Base-by-base conservation (phyloP, 1,140 invertebrate genomes). In the Drosophila burlai region DNA sequence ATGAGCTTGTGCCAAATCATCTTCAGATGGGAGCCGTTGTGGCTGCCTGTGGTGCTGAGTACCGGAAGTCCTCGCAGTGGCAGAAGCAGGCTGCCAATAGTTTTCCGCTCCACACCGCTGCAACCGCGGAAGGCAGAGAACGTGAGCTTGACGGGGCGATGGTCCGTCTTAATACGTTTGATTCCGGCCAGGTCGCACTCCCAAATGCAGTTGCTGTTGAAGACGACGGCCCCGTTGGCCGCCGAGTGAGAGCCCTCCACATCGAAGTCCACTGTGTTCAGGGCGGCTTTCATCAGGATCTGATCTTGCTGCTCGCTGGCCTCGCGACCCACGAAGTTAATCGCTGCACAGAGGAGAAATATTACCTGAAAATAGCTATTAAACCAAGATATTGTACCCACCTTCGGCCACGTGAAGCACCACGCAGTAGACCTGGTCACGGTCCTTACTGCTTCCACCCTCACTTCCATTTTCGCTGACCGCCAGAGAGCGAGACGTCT, bases 131-230 rank as follows among this genome's bases (percentile, higher is more conserved):
- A 73, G 15, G 82, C 43, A 24, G 54, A 80, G 43, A 90, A 91
- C 11, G 78, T 76, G 8, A 92, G 15, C 59, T 92, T 92, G 0
- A 92, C 82, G 9, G 91, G 91, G 0, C 91, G 81, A 57, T 92
- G 89, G 13, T 92, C 91, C 0, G 87, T 92, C 58, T 92, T 92
- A 10, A 92, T 85, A 38, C 87, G 81, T 59, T 92, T 92, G 16
- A 92, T 77, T 6, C 89, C 91, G 1, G 72, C 59, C 42, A 92
- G 72, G 24, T 89, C 87, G 21, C 86, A 85, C 47, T 92, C 91
- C 91, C 91, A 92, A 46, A 92, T 83, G 46, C 91, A 92, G 50
- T 92, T 92, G 66, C 91, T 92, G 50, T 92, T 92, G 46, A 92
- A 92, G 13, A 92, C 76, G 4, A 91, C 76, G 2, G 80, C 64